Base-by-base conservation (phyloP, 2,888 invertebrate genomes). In the Agriopis marginaria region DNA sequence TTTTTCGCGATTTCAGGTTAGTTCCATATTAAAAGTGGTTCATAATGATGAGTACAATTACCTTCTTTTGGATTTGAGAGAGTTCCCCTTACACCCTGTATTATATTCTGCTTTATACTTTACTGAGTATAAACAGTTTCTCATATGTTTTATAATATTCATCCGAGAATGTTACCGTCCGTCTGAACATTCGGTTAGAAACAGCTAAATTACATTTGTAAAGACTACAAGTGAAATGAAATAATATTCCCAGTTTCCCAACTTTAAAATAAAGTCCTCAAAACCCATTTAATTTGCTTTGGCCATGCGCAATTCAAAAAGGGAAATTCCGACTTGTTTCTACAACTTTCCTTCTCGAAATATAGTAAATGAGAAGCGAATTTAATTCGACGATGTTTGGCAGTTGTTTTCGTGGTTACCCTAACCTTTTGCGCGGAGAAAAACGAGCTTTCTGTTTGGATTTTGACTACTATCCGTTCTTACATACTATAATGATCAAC, bases 321-420 rank as follows among this genome's bases (percentile, higher is more conserved):
- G 54, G 45, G 11, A 23, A 59, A 56, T 62, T 61, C 12, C 58
- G 23, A 63, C 68, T 66, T 67, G 71, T 68, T 66, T 55, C 55
- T 39, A 11, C 53, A 69, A 65, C 58, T 72, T 61, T 23, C 12
- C 17, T 69, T 63, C 54, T 39, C 40, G 59, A 63, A 65, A 62
- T 12, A 51, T 61, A 59, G 72, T 72, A 59, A 72, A 72, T 69
- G 72, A 67, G 69, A 54, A 59, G 61, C 63, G 63, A 66, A 68
- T 64, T 72, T 64, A 66, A 72, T 67, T 64, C 54, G 23, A 54
- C 66, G 68, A 63, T 72, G 66, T 67, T 72, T 69, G 47, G 56
- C 39, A 45, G 50, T 49, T 64, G 59, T 60, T 68, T 68, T 51
- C 59, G 61, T 63, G 55, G 62, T 47, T 14, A 6, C 32, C 54